Conservation (phyloP, 2,888 invertebrate species). For the Eristalinus aeneus region DNA sequence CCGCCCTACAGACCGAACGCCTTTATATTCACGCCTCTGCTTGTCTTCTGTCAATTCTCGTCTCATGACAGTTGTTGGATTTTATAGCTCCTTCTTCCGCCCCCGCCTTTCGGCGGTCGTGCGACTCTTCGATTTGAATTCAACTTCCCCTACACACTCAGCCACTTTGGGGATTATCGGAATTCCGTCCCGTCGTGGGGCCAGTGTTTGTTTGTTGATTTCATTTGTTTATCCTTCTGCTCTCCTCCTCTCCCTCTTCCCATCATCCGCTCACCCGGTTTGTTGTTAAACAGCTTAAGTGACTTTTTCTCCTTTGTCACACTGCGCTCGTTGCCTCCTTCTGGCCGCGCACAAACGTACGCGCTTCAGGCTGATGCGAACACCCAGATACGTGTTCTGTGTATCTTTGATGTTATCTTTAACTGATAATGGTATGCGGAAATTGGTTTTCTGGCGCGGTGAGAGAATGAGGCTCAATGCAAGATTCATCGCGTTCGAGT, state of each 20-base stretch:
- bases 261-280: conserved; percentile 4
- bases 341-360: background rate
- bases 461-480: background rate
- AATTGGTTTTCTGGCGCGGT: conserved; percentile 13
- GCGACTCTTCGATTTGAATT: conserved; percentile 7
- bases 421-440: conserved; percentile 41
- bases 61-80: background rate
- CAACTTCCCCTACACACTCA: background rate
- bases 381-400: conserved; percentile 14
- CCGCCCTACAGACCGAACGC: conserved; percentile 16
- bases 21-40: background rate
- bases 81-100: background rate
- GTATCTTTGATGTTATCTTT: conserved; percentile 42
- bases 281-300: conserved; percentile 48
- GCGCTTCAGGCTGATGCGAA: background rate
- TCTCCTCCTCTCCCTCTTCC: conserved; percentile 27
- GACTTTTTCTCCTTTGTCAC: conserved; percentile 14
- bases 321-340: background rate
- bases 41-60: conserved; percentile 23
- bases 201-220: background rate
- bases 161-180: conserved; percentile 27
- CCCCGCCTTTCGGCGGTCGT: background rate
- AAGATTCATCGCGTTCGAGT: background rate
- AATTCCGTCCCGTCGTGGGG: conserved; percentile 6
- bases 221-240: conserved; percentile 10